These are phyloP conservation scores for Amblyjoppa proteus DNA, from an alignment of 2,888 invertebrate genomes.

Conservation along the genomic window DNA sequence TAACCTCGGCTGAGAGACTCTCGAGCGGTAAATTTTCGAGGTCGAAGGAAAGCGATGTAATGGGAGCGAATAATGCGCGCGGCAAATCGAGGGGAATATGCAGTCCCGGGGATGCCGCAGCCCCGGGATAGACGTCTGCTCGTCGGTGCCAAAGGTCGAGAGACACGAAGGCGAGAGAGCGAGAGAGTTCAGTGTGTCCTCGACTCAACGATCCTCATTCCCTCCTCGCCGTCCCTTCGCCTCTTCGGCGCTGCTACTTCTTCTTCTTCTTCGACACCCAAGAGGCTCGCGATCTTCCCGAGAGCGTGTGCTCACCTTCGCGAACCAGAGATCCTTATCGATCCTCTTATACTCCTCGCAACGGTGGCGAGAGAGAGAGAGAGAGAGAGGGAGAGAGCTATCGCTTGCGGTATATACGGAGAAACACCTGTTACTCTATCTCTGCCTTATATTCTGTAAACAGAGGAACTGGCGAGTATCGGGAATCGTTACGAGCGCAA, in stretches of 20 bases:
- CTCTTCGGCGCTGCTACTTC: slow-evolving; percentile 10
- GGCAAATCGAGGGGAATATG: slow-evolving; percentile 35
- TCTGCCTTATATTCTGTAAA: slow-evolving; percentile 33
- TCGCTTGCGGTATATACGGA: slow-evolving; percentile 67
- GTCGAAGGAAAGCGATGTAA: slow-evolving; percentile 5
- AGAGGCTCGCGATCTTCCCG: slow-evolving; percentile 37
- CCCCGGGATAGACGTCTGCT: slow-evolving; percentile 41
- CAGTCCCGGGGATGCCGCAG: slow-evolving; percentile 42
- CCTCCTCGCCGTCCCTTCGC: slow-evolving; percentile 42
- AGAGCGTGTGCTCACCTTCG: slow-evolving; percentile 67
- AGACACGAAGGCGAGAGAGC: slow-evolving; percentile 27
- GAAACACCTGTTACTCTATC: slow-evolving; percentile 68
- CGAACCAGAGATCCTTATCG: slow-evolving; percentile 67
- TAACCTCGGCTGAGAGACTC: slow-evolving; percentile 11
- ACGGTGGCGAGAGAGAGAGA: slow-evolving; percentile 33
- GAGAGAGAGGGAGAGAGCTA: slow-evolving; percentile 42
- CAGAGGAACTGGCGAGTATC: not conserved
- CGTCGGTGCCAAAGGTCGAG: slow-evolving; percentile 59
- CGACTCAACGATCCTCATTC: slow-evolving; percentile 61
- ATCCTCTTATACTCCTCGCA: slow-evolving; percentile 51
- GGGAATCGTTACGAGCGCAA: not conserved
- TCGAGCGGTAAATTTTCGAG: slow-evolving; percentile 12
- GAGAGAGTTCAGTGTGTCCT: slow-evolving; percentile 68
- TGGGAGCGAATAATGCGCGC: slow-evolving; percentile 22
- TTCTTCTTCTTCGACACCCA: slow-evolving; percentile 64